Evolutionary conservation across 2,888 invertebrate genomes (phyloP).

Genomic region (Clistopyga incitator): DNA sequence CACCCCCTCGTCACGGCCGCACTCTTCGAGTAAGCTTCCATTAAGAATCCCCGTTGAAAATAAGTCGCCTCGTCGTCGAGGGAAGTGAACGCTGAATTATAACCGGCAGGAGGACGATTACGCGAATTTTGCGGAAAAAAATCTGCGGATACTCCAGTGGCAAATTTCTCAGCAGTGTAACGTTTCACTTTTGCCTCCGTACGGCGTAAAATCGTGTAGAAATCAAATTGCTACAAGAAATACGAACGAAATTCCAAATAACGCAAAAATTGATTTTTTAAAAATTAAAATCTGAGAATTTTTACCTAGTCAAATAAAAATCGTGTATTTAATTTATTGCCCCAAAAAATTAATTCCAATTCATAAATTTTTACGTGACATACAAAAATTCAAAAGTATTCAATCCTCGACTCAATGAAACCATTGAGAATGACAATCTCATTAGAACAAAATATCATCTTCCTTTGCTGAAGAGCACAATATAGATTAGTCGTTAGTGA

Average conservation of each 20-base stretch:
- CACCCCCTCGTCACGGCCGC: slow-evolving; percentile 69
- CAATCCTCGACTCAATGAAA: not conserved
- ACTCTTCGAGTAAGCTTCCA: slow-evolving; percentile 71
- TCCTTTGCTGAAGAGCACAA: not conserved
- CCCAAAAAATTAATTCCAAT: no score
- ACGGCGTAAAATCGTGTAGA: not conserved
- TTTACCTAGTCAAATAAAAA: no score
- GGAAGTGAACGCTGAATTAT: not conserved
- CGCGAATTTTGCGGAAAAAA: slow-evolving; percentile 7
- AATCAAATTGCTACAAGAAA: not conserved
- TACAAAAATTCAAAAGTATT: no score
- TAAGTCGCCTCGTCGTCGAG: slow-evolving; percentile 70
- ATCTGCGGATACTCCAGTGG: not conserved
- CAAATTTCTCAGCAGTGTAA: not conserved
- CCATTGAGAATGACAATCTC: not conserved
- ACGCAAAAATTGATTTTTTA: not conserved
- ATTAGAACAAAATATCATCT: slow-evolving; percentile 4
- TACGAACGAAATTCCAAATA: not conserved
- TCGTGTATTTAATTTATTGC: no score
- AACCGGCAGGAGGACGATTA: not conserved
- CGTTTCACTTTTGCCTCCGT: not conserved
- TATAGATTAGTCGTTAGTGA: slow-evolving; percentile 1
- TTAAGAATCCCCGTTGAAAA: slow-evolving; percentile 78
- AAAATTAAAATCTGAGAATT: no score
- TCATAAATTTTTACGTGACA: no score